phyloP scores from a whole-genome alignment of 1,140 invertebrate species.

The Diorhabda elongata region DNA sequence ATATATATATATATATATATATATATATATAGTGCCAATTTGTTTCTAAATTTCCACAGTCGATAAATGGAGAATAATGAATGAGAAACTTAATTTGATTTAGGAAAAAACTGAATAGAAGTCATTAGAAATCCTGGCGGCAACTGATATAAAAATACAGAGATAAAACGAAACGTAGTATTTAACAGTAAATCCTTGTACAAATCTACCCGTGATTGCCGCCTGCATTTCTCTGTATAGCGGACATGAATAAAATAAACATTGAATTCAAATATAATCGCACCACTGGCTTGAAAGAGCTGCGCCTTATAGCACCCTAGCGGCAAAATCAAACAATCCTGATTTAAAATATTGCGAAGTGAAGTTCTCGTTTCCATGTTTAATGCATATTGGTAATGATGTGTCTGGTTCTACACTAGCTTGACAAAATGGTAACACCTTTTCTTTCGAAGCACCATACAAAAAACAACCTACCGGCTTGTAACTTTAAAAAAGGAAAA shows the following conservation, averaged over 20 bases:
- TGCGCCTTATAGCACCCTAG: slow-evolving; percentile 36
- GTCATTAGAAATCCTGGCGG: too few species aligned
- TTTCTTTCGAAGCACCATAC: neutral
- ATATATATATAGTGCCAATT: too few species aligned
- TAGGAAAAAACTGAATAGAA: too few species aligned
- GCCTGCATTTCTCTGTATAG: slow-evolving; percentile 1
- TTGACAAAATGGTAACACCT: neutral
- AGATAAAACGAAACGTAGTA: too few species aligned
- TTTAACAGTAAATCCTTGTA: neutral
- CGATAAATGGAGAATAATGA: too few species aligned
- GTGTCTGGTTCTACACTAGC: slow-evolving; percentile 1
- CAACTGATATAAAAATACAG: too few species aligned
- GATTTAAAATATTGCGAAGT: slow-evolving; percentile 27
- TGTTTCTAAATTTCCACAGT: too few species aligned
- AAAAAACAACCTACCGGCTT: too few species aligned
- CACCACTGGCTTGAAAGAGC: slow-evolving; percentile 30
- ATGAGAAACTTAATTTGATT: too few species aligned
- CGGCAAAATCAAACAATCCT: slow-evolving; percentile 30
- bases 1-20: too few species aligned
- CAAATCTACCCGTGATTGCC: neutral
- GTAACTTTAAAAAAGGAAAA: too few species aligned
- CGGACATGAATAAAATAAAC: slow-evolving; percentile 28
- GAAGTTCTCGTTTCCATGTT: slow-evolving; percentile 31
- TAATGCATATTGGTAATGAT: slow-evolving; percentile 38
- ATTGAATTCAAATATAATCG: slow-evolving; percentile 38